These are phyloP conservation scores for Muscina levida DNA, from an alignment of 2,888 invertebrate genomes.

Conservation along the genomic window DNA sequence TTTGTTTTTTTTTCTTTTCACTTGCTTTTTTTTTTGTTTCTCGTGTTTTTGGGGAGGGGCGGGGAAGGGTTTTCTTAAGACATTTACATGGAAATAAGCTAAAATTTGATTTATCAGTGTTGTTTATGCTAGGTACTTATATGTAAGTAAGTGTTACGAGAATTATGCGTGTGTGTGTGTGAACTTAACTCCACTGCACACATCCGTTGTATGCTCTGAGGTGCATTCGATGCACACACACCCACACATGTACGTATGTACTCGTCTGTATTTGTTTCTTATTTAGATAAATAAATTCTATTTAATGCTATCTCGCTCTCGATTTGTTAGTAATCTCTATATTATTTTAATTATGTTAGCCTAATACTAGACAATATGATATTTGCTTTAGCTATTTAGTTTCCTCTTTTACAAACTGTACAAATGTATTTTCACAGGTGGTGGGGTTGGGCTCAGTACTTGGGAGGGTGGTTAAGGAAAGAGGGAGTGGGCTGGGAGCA, in stretches of 20 bases:
- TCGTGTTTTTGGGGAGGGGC: background rate
- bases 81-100: slow-evolving; percentile 24
- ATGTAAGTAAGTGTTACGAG: slow-evolving; percentile 8
- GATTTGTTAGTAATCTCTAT: slow-evolving; percentile 20
- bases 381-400: slow-evolving; percentile 34
- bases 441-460: too few relatives aligned
- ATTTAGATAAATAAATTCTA: slow-evolving; percentile 24
- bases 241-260: background rate
- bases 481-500: background rate
- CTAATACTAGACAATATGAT: slow-evolving; percentile 24
- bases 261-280: background rate
- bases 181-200: too few relatives aligned
- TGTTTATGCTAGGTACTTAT: slow-evolving; percentile 8
- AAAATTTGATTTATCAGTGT: slow-evolving; percentile 29
- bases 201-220: too few relatives aligned
- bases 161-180: slow-evolving; percentile 11
- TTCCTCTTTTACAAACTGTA: background rate
- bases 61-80: background rate
- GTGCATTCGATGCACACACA: too few relatives aligned
- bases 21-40: too few relatives aligned
- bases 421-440: background rate
- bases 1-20: too few relatives aligned
- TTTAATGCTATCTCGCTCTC: slow-evolving; percentile 64
- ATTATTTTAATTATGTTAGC: slow-evolving; percentile 4
- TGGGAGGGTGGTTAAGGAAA: background rate